phyloP scores from a whole-genome alignment of 1,140 invertebrate genomes.

The roundworm (Caenorhabditis elegans) region DNA sequence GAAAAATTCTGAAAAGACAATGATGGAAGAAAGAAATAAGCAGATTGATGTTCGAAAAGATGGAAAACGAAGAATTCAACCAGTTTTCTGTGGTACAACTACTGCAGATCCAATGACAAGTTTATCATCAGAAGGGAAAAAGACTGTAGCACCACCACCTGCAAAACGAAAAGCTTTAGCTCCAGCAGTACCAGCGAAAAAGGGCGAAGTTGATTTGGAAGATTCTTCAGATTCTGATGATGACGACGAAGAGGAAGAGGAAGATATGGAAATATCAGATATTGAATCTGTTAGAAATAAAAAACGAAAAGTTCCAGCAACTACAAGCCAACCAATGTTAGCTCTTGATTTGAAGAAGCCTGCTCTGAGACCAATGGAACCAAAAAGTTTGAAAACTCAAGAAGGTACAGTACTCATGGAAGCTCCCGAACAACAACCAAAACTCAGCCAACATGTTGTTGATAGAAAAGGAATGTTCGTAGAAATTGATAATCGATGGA shows the following conservation, averaged over 20 bases:
- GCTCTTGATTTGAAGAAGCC: neutral
- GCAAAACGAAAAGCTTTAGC: neutral
- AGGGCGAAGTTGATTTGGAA: neutral
- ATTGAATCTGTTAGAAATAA: neutral
- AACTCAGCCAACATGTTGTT: neutral
- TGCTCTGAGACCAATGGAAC: neutral
- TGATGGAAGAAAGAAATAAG: constrained; percentile 12
- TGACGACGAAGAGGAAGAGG: neutral
- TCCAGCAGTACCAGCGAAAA: neutral
- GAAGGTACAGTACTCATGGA: neutral
- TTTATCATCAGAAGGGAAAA: no score
- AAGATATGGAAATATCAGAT: neutral
- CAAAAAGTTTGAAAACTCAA: neutral
- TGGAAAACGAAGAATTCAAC: neutral
- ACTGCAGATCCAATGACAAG: neutral
- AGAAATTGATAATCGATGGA: neutral
- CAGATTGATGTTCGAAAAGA: neutral
- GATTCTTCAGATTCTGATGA: neutral
- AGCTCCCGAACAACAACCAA: neutral
- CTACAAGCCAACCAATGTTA: neutral
- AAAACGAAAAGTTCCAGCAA: neutral
- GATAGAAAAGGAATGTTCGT: constrained; percentile 2
- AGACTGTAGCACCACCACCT: neutral
- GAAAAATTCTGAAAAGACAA: neutral
- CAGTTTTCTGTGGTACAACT: neutral